A percentile compares a stretch with the other conserved stretches of the same genome.
Conservation (phyloP, 2,888 invertebrate species). For the Ennomos erosarius region DNA sequence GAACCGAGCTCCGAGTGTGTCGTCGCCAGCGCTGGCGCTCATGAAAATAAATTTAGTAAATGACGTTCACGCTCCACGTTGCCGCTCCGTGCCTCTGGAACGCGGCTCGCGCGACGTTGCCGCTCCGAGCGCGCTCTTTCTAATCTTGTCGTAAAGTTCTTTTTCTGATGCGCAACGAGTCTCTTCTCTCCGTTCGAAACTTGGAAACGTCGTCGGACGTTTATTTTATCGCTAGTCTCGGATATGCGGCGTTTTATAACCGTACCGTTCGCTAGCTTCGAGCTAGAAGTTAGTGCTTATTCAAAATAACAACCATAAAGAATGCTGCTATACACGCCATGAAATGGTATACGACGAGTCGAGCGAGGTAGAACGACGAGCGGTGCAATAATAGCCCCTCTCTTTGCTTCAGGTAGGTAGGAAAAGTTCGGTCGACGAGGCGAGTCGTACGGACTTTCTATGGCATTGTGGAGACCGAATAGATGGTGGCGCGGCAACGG, state of each 20-base stretch:
- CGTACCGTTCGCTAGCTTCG: slow-evolving; percentile 63
- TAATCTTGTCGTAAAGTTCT: slow-evolving; percentile 86
- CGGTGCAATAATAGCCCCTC: slow-evolving; percentile 65
- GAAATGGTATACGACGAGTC: slow-evolving; percentile 52
- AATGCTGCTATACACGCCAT: slow-evolving; percentile 57
- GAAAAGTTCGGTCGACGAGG: slow-evolving; percentile 80
- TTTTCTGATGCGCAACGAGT: slow-evolving; percentile 84
- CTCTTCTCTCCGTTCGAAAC: slow-evolving; percentile 81
- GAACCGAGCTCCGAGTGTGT: slow-evolving; percentile 49
- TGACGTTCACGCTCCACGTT: slow-evolving; percentile 81
- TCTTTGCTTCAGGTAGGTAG: slow-evolving; percentile 69
- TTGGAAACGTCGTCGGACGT: slow-evolving; percentile 81
- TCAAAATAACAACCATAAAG: slow-evolving; percentile 75
- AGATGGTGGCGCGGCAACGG: slow-evolving; percentile 80
- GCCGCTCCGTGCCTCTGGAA: slow-evolving; percentile 78
- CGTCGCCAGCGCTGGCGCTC: slow-evolving; percentile 82
- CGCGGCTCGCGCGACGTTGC: slow-evolving; percentile 81
- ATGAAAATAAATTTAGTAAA: slow-evolving; percentile 85
- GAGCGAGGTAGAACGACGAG: slow-evolving; percentile 39
- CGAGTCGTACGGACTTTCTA: slow-evolving; percentile 83
- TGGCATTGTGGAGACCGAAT: slow-evolving; percentile 83
- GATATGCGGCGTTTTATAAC: slow-evolving; percentile 78
- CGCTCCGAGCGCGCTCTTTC: slow-evolving; percentile 81
- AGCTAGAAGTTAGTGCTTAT: slow-evolving; percentile 68
- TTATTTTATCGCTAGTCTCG: slow-evolving; percentile 81